Base-by-base conservation (phyloP, 2,797 vertebrate species). In the Sebastes steindachneri region DNA sequence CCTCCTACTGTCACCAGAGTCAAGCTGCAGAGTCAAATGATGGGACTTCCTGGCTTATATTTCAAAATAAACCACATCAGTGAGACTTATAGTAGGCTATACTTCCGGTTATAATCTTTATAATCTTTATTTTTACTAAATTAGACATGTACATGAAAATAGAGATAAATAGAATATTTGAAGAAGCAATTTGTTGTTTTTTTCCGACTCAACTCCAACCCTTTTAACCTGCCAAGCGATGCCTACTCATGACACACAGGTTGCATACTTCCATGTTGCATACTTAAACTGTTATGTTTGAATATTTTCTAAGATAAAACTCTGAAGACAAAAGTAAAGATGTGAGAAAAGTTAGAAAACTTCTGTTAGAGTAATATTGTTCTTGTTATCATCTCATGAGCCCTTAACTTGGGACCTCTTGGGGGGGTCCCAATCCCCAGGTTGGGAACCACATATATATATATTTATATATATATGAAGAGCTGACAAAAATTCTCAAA, bases 11-110 rank as follows among this genome's bases (percentile, higher is more conserved):
- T 64, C 77, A 58, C 45, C 1, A 19, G 19, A 3, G 73, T 74
- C 65, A 87, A 68, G 28, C 5, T 23, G 0, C 12, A 9, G 1
- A 37, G 11, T 11, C 2, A 57, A 2, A 4, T 1, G 2, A 33
- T 0, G 3, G 0, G 0, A 33, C 70, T 89, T 89, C 86, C 89
- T 73, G 48, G 0, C 3, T 0, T 2, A 0, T 1, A 35, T 82
- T 91, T 84, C 89, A 91, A 73, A 90, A 82, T 89, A 90, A 85
- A 81, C 1, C 15, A 9, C 9, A 17, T 3, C 1, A 10, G 2
- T 2, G 7, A 14, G 5, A 9, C 7, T 4, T 8, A 4, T 0
- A 1, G 12, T 3, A 41, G 12, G 37, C 15, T 2, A 1, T 7
- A 51, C 80, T 79, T 88, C 83, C 75, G 51, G 84, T 73, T 31